A percentile compares a stretch with the other conserved stretches of the same genome.
These are phyloP conservation scores for Cichlasoma orientale DNA, from an alignment of 2,797 vertebrate species.

Conservation along the genomic window DNA sequence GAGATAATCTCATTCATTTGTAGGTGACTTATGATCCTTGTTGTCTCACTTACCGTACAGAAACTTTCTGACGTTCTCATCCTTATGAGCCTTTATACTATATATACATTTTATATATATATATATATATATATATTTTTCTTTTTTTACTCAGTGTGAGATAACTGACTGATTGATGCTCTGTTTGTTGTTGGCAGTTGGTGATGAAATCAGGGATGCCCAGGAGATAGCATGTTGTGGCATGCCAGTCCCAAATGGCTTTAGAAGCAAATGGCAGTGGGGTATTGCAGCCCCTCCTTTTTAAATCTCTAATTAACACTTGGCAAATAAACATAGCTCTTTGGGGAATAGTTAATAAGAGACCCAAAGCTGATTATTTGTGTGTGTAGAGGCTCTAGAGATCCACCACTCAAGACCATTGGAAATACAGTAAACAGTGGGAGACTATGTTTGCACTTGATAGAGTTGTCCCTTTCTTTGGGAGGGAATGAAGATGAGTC, in stretches of 20 bases:
- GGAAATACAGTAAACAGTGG: constrained; percentile 45
- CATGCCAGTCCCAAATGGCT: constrained; percentile 73
- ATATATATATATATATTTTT: too few species aligned
- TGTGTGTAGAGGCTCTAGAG: constrained; percentile 56
- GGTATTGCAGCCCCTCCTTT: constrained; percentile 59
- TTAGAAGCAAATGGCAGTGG: constrained; percentile 65
- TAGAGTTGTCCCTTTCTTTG: constrained; percentile 4
- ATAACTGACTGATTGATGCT: constrained; percentile 21
- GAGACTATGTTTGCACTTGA: constrained; percentile 23
- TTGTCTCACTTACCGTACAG: constrained; percentile 18
- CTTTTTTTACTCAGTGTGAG: neutral
- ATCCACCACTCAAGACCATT: constrained; percentile 39
- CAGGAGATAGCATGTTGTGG: constrained; percentile 71
- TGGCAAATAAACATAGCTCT: constrained; percentile 78
- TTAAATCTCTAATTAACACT: constrained; percentile 81
- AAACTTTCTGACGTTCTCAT: constrained; percentile 29
- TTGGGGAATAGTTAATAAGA: constrained; percentile 71
- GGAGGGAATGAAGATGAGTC: neutral
- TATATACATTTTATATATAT: too few species aligned
- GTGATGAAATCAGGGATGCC: constrained; percentile 48
- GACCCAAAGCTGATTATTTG: constrained; percentile 71
- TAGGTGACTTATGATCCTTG: constrained; percentile 36
- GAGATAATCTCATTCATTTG: constrained; percentile 43
- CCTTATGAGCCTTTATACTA: constrained; percentile 3
- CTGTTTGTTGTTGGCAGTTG: constrained; percentile 49